phyloP scores from a whole-genome alignment of 2,797 vertebrate genomes.

The Iguana delicatissima region DNA sequence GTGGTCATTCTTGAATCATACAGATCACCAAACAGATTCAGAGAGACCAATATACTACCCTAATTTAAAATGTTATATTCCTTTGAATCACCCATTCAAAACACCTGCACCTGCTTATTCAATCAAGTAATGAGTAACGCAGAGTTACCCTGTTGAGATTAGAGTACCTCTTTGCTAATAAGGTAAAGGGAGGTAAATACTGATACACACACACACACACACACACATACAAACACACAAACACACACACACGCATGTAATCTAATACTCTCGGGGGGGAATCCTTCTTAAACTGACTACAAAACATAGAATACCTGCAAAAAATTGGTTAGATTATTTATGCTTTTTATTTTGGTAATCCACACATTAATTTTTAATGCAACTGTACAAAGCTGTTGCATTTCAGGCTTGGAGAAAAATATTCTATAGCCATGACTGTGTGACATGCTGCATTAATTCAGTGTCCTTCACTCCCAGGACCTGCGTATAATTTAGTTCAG shows the following conservation, averaged over 20 bases:
- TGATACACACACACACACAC: conserved; percentile 29
- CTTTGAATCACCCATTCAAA: conserved; percentile 37
- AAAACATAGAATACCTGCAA: conserved; percentile 61
- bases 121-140: conserved; percentile 56
- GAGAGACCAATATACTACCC: conserved; percentile 58
- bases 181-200: conserved; percentile 68
- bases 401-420: conserved; percentile 80
- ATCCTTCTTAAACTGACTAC: conserved; percentile 56
- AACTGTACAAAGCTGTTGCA: conserved; percentile 78
- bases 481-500: conserved; percentile 85
- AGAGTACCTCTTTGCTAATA: conserved; percentile 65
- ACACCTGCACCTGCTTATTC: conserved; percentile 30
- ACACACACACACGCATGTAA: conserved; percentile 50
- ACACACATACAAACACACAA: not conserved
- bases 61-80: conserved; percentile 62
- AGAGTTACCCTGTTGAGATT: conserved; percentile 60
- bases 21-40: conserved; percentile 70
- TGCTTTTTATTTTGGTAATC: conserved; percentile 77
- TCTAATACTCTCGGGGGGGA: conserved; percentile 56
- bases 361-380: conserved; percentile 84
- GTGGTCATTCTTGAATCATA: conserved; percentile 64
- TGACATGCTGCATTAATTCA: conserved; percentile 86
- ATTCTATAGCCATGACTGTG: conserved; percentile 79
- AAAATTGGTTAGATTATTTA: conserved; percentile 74
- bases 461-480: conserved; percentile 86